Evolutionary conservation across 2,888 invertebrate genomes (phyloP), one percentile per base, ranked within the genome.

Genomic region (Scaptomyza flava): DNA sequence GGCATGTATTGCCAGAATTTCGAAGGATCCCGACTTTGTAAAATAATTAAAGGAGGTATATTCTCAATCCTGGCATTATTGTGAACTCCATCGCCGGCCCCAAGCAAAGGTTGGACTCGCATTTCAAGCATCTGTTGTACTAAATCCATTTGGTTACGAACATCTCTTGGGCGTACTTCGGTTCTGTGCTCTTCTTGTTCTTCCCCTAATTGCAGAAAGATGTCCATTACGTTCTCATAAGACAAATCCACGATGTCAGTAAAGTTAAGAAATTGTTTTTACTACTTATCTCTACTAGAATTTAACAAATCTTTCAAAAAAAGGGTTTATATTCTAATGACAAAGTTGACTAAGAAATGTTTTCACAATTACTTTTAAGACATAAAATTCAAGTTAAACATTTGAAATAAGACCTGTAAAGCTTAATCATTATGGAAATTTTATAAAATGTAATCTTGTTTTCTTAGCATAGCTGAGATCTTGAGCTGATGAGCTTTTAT

Each of bases 81-180:
- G 23, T 72, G 59, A 1, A 8, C 20, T 31, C 79, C 79, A 51
- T 79, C 82, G n/a, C 79, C 79, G 17, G 64, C 76, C 2, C 59
- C 81, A 5, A 14, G 36, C 6, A 23, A 11, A 6, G 20, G 2
- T 9, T 1, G 14, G 8, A 17, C 17, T n/a, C 6, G 30, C 2
- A 48, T 5, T 23, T 50, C 51, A 2, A 2, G 66, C 6, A 31
- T 31, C 14, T 9, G 48, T 12, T 36, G 36, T 8, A 50, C 12
- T 9, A 46, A 6, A 33, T 51, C 43, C 2, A 34, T 2, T 8
- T 54, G 59, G 23, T 6, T 11, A 33, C 11, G 5, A 14, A 12
- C 12, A 31, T 7, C 20, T 34, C 2, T 17, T 17, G 41, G 17
- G 23, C 12, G 47, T 12, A n/a, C 11, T 5, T 14, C 38, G 14